Conservation (phyloP, 2,888 invertebrate genomes). For the Xylocampa areola region DNA sequence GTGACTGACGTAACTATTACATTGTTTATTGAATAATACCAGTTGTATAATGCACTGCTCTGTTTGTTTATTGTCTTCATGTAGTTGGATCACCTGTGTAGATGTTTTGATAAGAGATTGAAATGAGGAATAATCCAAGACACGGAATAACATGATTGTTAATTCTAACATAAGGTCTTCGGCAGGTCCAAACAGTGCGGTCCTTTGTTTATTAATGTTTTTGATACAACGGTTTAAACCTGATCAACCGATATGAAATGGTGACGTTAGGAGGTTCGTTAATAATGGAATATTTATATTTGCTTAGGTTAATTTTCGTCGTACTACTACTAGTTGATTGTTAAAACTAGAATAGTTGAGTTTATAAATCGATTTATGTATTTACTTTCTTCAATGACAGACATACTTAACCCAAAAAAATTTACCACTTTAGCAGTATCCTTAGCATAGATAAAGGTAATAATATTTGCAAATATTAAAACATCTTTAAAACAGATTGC, state of each 20-base stretch:
- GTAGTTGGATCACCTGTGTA: conserved; percentile 11
- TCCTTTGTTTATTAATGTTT: not conserved
- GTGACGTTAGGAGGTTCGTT: too few species aligned
- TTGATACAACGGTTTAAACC: not conserved
- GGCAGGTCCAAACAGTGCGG: not conserved
- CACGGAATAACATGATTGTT: conserved; percentile 22
- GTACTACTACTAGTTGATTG: not conserved
- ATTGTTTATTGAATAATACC: conserved; percentile 34
- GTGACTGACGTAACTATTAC: conserved; percentile 30
- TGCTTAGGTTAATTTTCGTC: too few species aligned
- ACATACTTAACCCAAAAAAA: too few species aligned
- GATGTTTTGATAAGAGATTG: conserved; percentile 16
- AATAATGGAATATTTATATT: too few species aligned
- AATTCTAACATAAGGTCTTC: conserved; percentile 7
- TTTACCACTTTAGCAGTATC: too few species aligned
- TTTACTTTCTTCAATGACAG: conserved; percentile 1
- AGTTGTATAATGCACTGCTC: conserved; percentile 20
- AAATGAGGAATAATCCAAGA: conserved; percentile 13
- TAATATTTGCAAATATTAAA: conserved; percentile 12
- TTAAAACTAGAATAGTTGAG: not conserved
- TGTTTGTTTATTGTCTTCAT: conserved; percentile 38
- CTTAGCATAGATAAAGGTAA: conserved; percentile 1
- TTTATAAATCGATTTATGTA: conserved; percentile 4
- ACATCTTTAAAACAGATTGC: conserved; percentile 23
- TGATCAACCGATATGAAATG: not conserved